A percentile compares a stretch with the other conserved stretches of the same genome.
These are phyloP conservation scores for silkworm (Bombyx mori) DNA, from an alignment of 1,140 invertebrate species.

Conservation along the genomic window DNA sequence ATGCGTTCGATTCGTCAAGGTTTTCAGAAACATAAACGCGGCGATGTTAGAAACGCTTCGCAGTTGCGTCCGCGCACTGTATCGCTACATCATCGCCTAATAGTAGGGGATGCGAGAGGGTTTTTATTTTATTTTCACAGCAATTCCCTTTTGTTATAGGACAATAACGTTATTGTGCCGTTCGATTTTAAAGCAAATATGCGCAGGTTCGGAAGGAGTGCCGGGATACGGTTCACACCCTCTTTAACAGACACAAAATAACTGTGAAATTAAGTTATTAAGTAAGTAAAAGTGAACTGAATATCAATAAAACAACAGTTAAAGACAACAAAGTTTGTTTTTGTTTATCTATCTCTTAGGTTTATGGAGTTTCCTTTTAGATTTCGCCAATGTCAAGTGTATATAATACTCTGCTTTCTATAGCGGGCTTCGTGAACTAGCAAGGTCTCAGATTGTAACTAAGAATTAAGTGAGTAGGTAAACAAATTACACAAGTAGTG, in stretches of 20 bases:
- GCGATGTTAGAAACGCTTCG: constrained; percentile 29
- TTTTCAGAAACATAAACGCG: constrained; percentile 16
- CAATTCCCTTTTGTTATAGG: constrained; percentile 62
- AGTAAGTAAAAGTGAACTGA: too few species aligned
- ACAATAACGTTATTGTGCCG: constrained; percentile 59
- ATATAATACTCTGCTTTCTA: too few species aligned
- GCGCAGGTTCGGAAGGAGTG: constrained; percentile 45
- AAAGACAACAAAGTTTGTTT: too few species aligned
- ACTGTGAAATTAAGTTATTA: constrained; percentile 10
- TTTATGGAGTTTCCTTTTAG: too few species aligned
- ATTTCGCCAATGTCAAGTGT: too few species aligned
- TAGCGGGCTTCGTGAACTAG: too few species aligned
- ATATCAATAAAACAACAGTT: too few species aligned
- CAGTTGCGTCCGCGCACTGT: constrained; percentile 50
- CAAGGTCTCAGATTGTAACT: too few species aligned
- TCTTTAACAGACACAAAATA: constrained; percentile 33
- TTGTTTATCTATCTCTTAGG: too few species aligned
- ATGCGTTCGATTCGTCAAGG: constrained; percentile 8
- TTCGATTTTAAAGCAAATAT: constrained; percentile 67
- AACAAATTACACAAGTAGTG: too few species aligned
- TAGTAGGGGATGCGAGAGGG: constrained; percentile 58
- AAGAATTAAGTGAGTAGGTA: too few species aligned
- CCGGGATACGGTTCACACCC: constrained; percentile 56
- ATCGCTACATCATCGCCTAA: constrained; percentile 67
- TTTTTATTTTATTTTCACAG: constrained; percentile 69